Conservation (phyloP, 2,797 vertebrate species). For the Linurgus olivaceus region DNA sequence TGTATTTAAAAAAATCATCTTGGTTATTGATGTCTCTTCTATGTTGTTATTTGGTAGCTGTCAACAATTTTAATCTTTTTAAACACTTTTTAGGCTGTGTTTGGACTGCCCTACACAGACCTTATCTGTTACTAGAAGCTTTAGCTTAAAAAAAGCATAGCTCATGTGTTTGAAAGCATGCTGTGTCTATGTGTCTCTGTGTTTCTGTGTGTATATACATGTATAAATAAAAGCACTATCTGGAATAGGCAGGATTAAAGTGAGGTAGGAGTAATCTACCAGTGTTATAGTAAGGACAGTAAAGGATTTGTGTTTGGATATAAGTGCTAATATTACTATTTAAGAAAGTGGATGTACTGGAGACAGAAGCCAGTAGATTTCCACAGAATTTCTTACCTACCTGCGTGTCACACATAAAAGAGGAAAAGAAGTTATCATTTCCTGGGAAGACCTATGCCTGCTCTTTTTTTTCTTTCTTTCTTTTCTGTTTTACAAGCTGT, state of each 20-base stretch:
- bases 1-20: neutral
- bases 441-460: neutral
- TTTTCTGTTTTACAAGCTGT: neutral
- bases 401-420: neutral
- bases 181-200: neutral
- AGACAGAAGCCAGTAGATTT: neutral
- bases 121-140: neutral
- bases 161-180: neutral
- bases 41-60: neutral
- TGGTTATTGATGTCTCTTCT: neutral
- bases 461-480: neutral
- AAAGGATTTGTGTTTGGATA: neutral
- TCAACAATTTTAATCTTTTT: neutral
- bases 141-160: neutral
- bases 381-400: neutral
- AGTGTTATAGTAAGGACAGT: neutral
- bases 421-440: neutral
- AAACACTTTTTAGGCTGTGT: neutral
- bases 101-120: neutral
- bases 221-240: neutral
- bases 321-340: neutral
- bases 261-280: neutral
- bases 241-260: neutral
- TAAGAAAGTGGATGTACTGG: neutral
- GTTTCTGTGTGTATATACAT: neutral